Evolutionary conservation across 2,797 vertebrate genomes (phyloP), one percentile per base, ranked within the genome.

Genomic region (Philypnodon macrostomus): DNA sequence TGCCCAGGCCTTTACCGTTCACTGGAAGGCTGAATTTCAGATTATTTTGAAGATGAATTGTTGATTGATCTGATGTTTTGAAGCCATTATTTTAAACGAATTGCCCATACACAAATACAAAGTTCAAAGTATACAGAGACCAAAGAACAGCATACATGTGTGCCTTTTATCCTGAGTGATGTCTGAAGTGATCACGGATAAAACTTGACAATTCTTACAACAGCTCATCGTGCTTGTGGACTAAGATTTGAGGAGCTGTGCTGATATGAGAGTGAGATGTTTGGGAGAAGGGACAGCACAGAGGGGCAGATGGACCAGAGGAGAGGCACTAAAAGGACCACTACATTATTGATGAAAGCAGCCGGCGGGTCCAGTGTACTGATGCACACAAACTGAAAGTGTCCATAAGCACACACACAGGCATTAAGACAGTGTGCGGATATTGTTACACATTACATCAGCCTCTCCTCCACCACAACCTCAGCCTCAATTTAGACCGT

Each of bases 301-400:
- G 68, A 69, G 39, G 60, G 55, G 72, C 53, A 58, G 56, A 40
- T 68, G 75, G 76, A 61, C 68, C 70, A 47, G 53, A 74, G 53
- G 60, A 70, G 89, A 90, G 71, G 23, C 63, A 80, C 82, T 84
- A 78, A 88, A 90, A 89, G 84, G 87, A 83, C 64, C 77, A 63
- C 85, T 93, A 84, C 93, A 95, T 95, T 92, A 94, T 95, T 92
- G 90, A 95, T 92, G 80, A 88, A 80, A 90, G 88, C 86, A 85
- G 85, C 79, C 87, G 85, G 86, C 88, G 83, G 78, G 79, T 80
- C 86, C 87, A 87, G 58, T 64, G 75, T 73, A 63, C 73, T 86
- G 79, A 84, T 79, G 70, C 63, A 85, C 69, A 78, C 77, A 83
- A 61, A 68, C 70, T 83, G 57, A 66, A 73, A 61, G 60, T 70